Evolutionary conservation across 2,113 vertebrate genomes (phyloP), one percentile per base, ranked within the genome.

Genomic region (Hydrochoerus hydrochaeris): DNA sequence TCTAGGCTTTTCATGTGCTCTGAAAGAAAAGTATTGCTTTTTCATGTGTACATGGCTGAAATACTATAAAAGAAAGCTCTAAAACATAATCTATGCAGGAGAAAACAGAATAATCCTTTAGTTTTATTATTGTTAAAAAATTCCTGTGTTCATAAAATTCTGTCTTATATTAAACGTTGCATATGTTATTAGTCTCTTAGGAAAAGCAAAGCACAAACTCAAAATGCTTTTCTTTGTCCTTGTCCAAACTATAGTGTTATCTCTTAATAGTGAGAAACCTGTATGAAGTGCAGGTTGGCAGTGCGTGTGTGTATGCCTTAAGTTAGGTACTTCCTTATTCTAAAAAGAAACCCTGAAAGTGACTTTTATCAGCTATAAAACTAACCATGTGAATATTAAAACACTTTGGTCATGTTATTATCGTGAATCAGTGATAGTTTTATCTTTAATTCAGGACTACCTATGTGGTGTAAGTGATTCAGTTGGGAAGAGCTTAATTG

Each of bases 331-430:
- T 65, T 91, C 14, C 46, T 10, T 35, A 44, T 92, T 90, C 16
- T 77, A 8, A 60, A 73, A 32, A 8, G 24, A 90, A 89, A 89
- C 65, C 89, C 28, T 65, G 30, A 94, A 88, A 69, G 41, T 86
- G 78, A 83, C 71, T 81, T 81, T 75, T 77, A 62, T 60, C 16
- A 49, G 75, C 49, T 77, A 14, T 85, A 82, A 96, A 97, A 94
- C 16, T 65, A 88, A 82, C n/a, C 2, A 52, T 38, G 52, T 83
- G n/a, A 77, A 88, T 85, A 80, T 91, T 62, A 80, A 71, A 35
- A 28, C 75, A 46, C 7, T 96, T 85, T 44, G 32, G n/a, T 49
- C 17, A n/a, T 5, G 30, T 54, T 57, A 38, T 35, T 57, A 28
- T 38, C 57, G 26, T 52, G 6, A 35, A 81, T 13, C 73, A 82